Percentiles rank a stretch among this genome's conserved stretches.
phyloP scores from a whole-genome alignment of 1,140 invertebrate species.

The Drosophila persimilis region DNA sequence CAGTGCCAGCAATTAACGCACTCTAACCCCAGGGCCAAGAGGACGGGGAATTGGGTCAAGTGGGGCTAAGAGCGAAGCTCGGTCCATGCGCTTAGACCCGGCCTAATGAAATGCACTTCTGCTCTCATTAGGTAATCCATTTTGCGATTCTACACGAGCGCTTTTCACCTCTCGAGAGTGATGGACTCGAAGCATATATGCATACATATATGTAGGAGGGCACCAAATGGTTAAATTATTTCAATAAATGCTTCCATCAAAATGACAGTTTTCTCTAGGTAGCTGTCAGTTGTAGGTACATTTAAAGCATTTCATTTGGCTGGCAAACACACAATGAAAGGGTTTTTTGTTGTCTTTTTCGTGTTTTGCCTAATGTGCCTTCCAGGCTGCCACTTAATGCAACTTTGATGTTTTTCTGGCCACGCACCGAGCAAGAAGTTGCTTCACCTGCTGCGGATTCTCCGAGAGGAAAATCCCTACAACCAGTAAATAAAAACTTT shows the following conservation, averaged over 20 bases:
- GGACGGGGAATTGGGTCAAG: slow-evolving; percentile 64
- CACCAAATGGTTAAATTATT: slow-evolving; percentile 28
- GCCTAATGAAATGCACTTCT: slow-evolving; percentile 77
- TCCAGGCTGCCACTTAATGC: slow-evolving; percentile 59
- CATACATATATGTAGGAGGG: neutral
- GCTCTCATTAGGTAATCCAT: slow-evolving; percentile 76
- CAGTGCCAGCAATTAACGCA: slow-evolving; percentile 73
- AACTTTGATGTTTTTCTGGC: slow-evolving; percentile 74
- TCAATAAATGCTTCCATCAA: slow-evolving; percentile 28
- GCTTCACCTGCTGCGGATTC: slow-evolving; percentile 58
- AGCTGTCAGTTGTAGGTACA: slow-evolving; percentile 12
- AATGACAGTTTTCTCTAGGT: neutral
- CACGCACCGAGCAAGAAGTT: slow-evolving; percentile 31
- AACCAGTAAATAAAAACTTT: slow-evolving; percentile 53
- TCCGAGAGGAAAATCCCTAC: slow-evolving; percentile 12
- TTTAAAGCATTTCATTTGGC: slow-evolving; percentile 4
- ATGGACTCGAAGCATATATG: slow-evolving; percentile 6
- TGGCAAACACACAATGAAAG: slow-evolving; percentile 55
- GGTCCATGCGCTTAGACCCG: slow-evolving; percentile 51
- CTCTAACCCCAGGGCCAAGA: slow-evolving; percentile 35
- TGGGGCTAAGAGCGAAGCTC: slow-evolving; percentile 42
- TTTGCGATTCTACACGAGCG: slow-evolving; percentile 47
- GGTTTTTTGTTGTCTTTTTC: neutral
- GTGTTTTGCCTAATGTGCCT: slow-evolving; percentile 23
- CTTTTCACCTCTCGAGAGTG: slow-evolving; percentile 44